Conservation (phyloP, 1,140 invertebrate genomes). For the Listronotus oregonensis region DNA sequence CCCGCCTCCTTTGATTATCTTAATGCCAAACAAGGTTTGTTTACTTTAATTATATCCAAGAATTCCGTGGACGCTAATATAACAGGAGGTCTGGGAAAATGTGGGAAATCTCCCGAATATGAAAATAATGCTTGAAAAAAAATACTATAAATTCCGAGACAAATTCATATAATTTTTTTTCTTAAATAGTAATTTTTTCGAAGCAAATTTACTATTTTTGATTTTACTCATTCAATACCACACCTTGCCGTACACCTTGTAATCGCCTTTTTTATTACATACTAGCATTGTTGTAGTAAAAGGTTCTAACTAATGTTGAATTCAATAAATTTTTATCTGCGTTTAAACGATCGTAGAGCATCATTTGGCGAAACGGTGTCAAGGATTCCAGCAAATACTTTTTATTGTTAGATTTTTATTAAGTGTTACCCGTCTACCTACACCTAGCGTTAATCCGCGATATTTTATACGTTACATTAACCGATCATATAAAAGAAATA, state of each 20-base stretch:
- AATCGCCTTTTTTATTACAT: neutral
- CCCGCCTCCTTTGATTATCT: too few relatives aligned
- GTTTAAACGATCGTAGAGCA: constrained; percentile 14
- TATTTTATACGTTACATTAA: constrained; percentile 13
- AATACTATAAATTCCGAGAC: too few relatives aligned
- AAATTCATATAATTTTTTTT: too few relatives aligned
- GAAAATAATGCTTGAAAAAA: too few relatives aligned
- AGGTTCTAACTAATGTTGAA: neutral
- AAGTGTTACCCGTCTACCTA: constrained; percentile 14
- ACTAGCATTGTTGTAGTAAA: neutral
- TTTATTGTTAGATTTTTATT: constrained; percentile 10
- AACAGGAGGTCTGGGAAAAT: too few relatives aligned
- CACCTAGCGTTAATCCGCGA: constrained; percentile 6
- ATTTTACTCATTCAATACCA: constrained; percentile 3
- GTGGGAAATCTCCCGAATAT: too few relatives aligned
- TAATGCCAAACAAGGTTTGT: too few relatives aligned
- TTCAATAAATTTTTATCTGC: constrained; percentile 12
- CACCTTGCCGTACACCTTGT: constrained; percentile 12
- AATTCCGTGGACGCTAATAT: too few relatives aligned
- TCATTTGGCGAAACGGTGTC: constrained; percentile 14
- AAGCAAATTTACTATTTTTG: too few relatives aligned
- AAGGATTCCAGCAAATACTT: constrained; percentile 10
- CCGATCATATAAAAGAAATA: too few relatives aligned
- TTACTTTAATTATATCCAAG: too few relatives aligned
- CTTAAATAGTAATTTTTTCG: too few relatives aligned